Evolutionary conservation across 2,888 invertebrate genomes (phyloP), one percentile per base, ranked within the genome.

Genomic region (Pristionchus entomophagus): DNA sequence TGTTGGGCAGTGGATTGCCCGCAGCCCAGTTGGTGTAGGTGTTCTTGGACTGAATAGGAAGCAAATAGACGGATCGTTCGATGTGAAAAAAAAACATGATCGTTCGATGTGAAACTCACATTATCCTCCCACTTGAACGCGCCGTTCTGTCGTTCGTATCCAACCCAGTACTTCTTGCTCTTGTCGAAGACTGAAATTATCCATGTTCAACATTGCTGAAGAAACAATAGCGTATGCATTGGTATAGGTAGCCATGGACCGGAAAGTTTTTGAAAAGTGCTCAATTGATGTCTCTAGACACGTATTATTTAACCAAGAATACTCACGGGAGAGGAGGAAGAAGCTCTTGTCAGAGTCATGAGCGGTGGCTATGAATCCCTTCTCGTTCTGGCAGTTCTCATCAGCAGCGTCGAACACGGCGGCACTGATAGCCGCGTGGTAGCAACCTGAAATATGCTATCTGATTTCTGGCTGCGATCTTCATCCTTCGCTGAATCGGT

Each of bases 321-420:
- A 32, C 51, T 29, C 22, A 80, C 78, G 51, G 0, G 78, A 80
- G 32, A 51, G 12, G 10, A 80, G 78, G 51, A 80, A 80, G 51
- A 51, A 80, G 51, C 26, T 51, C 78, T 80, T 80, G 32, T 51
- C 78, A 0, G 78, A 14, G 35, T 80, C 78, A 8, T 80, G 78
- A 12, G 32, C 51, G 2, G 78, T 80, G 78, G 78, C 78, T 22
- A 80, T 32, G 51, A 80, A 80, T 38, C 78, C 78, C 8, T 51
- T 80, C 35, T 80, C 78, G 8, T 51, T 49, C 10, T 26, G 49
- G 26, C 78, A 80, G 32, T 80, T 80, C 29, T 51, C 32, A 22
- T 80, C 78, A 6, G 78, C 78, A 0, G 78, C 78, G 51, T 32
- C 78, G 51, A 51, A 80, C 19, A 80, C 78, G 22, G 78, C 78